Percentiles rank a stretch among this genome's conserved stretches.
Conservation (phyloP, 2,888 invertebrate species). For the Philereme vetulata region DNA sequence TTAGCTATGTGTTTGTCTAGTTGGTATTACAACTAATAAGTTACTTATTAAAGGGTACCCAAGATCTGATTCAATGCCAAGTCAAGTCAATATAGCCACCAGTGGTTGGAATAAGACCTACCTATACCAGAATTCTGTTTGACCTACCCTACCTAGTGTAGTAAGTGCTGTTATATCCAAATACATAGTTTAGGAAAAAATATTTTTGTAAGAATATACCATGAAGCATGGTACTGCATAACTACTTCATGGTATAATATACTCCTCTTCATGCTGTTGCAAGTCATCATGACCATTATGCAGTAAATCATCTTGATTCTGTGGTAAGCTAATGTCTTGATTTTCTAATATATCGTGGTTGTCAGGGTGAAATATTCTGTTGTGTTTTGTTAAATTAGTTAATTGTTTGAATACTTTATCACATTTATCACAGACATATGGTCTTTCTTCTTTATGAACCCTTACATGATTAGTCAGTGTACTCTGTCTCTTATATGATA, state of each 20-base stretch:
- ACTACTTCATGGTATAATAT: not conserved
- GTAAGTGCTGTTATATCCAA: too few relatives aligned
- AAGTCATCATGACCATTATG: not conserved
- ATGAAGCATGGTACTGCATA: too few relatives aligned
- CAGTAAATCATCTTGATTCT: not conserved
- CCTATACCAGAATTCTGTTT: too few relatives aligned
- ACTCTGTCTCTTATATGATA: conserved; percentile 4
- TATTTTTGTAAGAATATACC: too few relatives aligned
- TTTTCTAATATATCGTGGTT: not conserved
- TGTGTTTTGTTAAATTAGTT: conserved; percentile 9
- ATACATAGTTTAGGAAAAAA: too few relatives aligned
- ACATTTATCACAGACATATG: conserved; percentile 11
- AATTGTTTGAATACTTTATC: conserved; percentile 8
- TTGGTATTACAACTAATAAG: too few relatives aligned
- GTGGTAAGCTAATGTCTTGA: not conserved
- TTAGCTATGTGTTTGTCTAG: too few relatives aligned
- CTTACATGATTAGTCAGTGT: conserved; percentile 9
- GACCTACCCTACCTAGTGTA: too few relatives aligned
- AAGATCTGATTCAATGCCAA: too few relatives aligned
- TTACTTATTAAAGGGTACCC: too few relatives aligned
- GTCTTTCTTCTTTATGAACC: conserved; percentile 9
- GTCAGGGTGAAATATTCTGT: not conserved
- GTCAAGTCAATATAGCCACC: too few relatives aligned
- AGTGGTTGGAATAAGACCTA: too few relatives aligned
- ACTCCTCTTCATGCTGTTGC: not conserved